phyloP scores from a whole-genome alignment of 2,797 vertebrate species.

The Enteromius treurensis region DNA sequence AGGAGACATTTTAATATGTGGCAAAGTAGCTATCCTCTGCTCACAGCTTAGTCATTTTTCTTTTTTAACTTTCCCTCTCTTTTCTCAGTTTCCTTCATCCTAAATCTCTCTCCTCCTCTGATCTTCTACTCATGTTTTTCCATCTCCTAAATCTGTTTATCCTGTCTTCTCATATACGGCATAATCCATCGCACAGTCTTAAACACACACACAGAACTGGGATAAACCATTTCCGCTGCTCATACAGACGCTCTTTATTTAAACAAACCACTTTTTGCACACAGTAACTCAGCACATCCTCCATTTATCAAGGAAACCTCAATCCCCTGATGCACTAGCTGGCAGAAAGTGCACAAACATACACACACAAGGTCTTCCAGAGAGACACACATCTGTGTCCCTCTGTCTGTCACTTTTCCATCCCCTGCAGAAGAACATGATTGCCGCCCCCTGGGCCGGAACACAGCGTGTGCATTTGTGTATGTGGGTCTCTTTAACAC shows the following conservation, averaged over 20 bases:
- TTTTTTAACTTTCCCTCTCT: slow-evolving; percentile 37
- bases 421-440: slow-evolving; percentile 41
- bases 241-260: slow-evolving; percentile 16
- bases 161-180: slow-evolving; percentile 29
- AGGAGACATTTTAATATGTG: slow-evolving; percentile 41
- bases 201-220: slow-evolving; percentile 34
- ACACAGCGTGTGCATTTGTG: slow-evolving; percentile 51
- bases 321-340: slow-evolving; percentile 14
- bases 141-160: slow-evolving; percentile 41
- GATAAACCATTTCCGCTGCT: slow-evolving; percentile 20
- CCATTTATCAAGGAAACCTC: slow-evolving; percentile 29
- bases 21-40: slow-evolving; percentile 53
- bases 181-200: slow-evolving; percentile 52
- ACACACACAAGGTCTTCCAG: slow-evolving; percentile 51
- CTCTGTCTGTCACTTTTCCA: slow-evolving; percentile 38
- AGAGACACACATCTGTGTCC: slow-evolving; percentile 37
- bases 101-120: slow-evolving; percentile 38
- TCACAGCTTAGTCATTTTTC: slow-evolving; percentile 64
- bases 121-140: slow-evolving; percentile 53
- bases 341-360: slow-evolving; percentile 17
- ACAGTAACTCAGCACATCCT: slow-evolving; percentile 17
- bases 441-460: slow-evolving; percentile 29
- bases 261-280: slow-evolving; percentile 32
- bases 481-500: slow-evolving; percentile 56
- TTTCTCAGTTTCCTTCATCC: slow-evolving; percentile 18